A percentile compares a stretch with the other conserved stretches of the same genome.
Evolutionary conservation across 2,113 vertebrate genomes (phyloP).

Genomic region (Rallus limicola): DNA sequence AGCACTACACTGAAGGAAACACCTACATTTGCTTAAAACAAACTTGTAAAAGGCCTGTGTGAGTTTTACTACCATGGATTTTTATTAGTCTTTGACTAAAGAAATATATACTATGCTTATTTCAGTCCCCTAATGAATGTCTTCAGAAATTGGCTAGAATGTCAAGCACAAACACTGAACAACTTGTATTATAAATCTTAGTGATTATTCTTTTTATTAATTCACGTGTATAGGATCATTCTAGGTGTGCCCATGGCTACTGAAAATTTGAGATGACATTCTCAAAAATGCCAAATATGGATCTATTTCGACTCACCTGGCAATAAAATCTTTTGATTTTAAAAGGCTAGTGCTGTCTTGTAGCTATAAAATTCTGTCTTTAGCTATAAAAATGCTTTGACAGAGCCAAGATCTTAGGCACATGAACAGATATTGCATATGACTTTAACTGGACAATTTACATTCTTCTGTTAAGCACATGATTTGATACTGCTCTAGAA

Average conservation of each 20-base stretch:
- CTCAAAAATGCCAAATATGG: background rate
- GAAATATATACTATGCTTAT: background rate
- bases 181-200: background rate
- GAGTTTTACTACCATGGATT: background rate
- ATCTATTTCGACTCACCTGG: background rate
- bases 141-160: background rate
- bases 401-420: background rate
- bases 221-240: background rate
- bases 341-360: background rate
- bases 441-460: background rate
- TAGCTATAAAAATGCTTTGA: background rate
- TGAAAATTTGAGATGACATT: background rate
- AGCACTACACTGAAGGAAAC: background rate
- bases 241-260: background rate
- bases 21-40: background rate
- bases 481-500: background rate
- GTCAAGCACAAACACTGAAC: background rate
- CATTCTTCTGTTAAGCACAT: background rate
- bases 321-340: background rate
- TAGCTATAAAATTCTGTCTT: background rate
- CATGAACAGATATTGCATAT: background rate
- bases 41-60: background rate
- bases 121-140: background rate
- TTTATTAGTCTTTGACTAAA: background rate
- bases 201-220: background rate